phyloP scores from a whole-genome alignment of 2,113 vertebrate genomes.

The Glaucomys volans region DNA sequence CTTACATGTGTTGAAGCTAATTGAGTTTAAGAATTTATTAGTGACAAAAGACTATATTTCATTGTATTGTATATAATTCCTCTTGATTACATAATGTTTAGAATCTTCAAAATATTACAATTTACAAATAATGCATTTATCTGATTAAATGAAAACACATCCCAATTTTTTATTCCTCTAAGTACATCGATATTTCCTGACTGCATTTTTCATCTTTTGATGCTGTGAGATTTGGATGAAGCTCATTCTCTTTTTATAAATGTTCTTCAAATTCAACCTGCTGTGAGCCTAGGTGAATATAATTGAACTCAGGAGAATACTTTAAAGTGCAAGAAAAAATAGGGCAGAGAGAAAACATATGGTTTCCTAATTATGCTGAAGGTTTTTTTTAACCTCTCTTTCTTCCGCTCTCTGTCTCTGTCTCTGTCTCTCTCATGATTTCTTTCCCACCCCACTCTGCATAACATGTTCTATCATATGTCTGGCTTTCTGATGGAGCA shows the following conservation, averaged over 20 bases:
- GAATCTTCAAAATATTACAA: neutral
- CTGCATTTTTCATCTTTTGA: neutral
- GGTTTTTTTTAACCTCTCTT: neutral
- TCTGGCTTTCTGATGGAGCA: neutral
- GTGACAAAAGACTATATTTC: neutral
- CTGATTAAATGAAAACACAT: neutral
- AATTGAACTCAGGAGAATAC: conserved; percentile 79
- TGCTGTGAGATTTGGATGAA: conserved; percentile 51
- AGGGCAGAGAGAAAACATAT: conserved; percentile 69
- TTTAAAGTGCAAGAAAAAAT: conserved; percentile 70
- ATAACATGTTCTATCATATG: neutral
- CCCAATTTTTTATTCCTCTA: neutral
- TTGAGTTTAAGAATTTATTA: neutral
- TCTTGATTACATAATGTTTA: neutral
- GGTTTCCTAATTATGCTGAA: conserved; percentile 69
- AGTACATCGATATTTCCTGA: neutral
- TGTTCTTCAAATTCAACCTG: conserved; percentile 60
- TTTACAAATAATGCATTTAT: neutral
- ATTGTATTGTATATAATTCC: neutral
- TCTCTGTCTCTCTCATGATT: neutral
- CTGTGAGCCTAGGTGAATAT: conserved; percentile 65
- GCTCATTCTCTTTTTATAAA: conserved; percentile 54
- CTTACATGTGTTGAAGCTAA: neutral
- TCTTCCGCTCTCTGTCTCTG: neutral
- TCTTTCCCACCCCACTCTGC: neutral